Percentiles rank a stretch among this genome's conserved stretches.
Conservation (phyloP, 2,888 invertebrate genomes). For the Drosophila histrio region DNA sequence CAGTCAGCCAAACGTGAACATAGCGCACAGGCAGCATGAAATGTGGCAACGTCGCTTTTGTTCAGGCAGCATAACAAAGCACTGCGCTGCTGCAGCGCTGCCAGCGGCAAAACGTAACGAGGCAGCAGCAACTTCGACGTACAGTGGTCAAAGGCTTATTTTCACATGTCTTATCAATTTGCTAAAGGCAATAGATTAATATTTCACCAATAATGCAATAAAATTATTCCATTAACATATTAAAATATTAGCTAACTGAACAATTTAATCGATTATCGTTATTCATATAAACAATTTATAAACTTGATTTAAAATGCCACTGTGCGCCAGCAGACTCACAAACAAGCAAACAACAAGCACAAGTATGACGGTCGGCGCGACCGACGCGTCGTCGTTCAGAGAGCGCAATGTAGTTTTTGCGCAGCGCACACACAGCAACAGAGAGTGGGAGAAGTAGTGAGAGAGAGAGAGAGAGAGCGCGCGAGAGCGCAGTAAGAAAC, state of each 20-base stretch:
- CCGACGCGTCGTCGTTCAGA: conserved; percentile 43
- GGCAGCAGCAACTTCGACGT: conserved; percentile 27
- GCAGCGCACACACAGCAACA: conserved; percentile 56
- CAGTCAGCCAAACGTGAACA: conserved; percentile 52
- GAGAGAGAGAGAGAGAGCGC: neutral
- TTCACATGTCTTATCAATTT: neutral
- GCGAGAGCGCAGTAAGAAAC: conserved; percentile 8
- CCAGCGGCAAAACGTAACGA: conserved; percentile 64
- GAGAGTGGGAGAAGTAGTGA: neutral
- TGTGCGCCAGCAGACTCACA: conserved; percentile 34
- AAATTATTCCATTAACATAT: neutral
- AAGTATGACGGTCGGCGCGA: conserved; percentile 36
- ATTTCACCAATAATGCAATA: neutral
- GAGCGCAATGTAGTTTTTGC: conserved; percentile 67
- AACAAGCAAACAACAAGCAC: conserved; percentile 38
- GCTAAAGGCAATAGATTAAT: neutral
- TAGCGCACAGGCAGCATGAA: conserved; percentile 52
- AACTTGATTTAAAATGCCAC: conserved; percentile 5
- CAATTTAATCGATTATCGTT: neutral
- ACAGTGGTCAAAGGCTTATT: conserved; percentile 27
- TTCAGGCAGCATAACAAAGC: conserved; percentile 62
- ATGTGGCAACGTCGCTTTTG: conserved; percentile 65
- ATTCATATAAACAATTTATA: neutral
- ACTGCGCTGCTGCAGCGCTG: conserved; percentile 49
- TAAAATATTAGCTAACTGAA: neutral